These are phyloP conservation scores for Clupea harengus DNA, from an alignment of 2,113 vertebrate genomes.

Conservation along the genomic window DNA sequence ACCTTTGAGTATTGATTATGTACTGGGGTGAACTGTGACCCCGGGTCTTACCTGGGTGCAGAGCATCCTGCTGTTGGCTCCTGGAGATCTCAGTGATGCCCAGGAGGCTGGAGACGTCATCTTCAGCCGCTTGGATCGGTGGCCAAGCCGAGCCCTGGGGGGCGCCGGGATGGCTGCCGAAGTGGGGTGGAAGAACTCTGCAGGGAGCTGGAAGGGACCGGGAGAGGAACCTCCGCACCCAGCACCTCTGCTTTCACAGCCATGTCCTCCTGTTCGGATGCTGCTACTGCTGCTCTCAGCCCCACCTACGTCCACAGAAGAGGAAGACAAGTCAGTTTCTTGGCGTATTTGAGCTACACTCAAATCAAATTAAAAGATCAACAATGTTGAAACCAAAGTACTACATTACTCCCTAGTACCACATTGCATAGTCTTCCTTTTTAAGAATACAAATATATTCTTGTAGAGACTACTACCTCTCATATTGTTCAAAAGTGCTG, in stretches of 20 bases:
- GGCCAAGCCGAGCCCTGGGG: constrained; percentile 69
- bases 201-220: constrained; percentile 74
- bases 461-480: background rate
- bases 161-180: constrained; percentile 68
- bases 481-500: background rate
- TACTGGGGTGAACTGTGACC: background rate
- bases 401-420: too few relatives aligned
- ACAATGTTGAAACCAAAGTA: too few relatives aligned
- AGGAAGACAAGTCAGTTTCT: background rate
- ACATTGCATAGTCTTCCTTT: too few relatives aligned
- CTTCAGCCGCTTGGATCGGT: constrained; percentile 72
- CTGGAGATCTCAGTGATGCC: constrained; percentile 85
- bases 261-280: background rate
- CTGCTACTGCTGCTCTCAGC: constrained; percentile 53
- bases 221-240: constrained; percentile 54
- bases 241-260: constrained; percentile 29
- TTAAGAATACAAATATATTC: background rate
- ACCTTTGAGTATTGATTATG: background rate
- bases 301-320: constrained; percentile 44
- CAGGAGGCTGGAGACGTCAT: constrained; percentile 89
- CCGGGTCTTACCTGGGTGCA: constrained; percentile 78
- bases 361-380: background rate
- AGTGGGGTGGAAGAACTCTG: constrained; percentile 87
- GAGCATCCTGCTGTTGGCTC: constrained; percentile 82
- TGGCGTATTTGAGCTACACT: background rate